Evolutionary conservation across 2,888 invertebrate genomes (phyloP), one percentile per base, ranked within the genome.

Genomic region (Habrosyne pyritoides): DNA sequence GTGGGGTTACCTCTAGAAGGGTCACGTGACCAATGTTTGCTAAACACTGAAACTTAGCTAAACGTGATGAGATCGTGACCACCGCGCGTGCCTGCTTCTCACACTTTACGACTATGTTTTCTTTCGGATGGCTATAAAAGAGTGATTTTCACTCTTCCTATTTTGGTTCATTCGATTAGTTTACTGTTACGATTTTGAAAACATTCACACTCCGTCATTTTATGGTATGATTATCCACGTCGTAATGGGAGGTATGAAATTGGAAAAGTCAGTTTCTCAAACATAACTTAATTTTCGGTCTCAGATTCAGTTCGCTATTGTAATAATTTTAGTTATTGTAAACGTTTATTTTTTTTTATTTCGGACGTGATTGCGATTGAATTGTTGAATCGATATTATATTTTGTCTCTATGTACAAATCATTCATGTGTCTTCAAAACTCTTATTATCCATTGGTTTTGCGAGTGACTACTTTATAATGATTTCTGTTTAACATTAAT

Each of bases 101-200:
- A 71, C 71, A 52, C 71, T 78, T 79, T 75, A 78, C 71, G 74
- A 73, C 60, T 62, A 49, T 69, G 77, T 80, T 81, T 78, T 73
- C 70, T 75, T 73, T 73, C 65, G 66, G 68, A 67, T 66, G 57
- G 65, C 67, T 55, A 63, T 74, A 64, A 71, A 70, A 55, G 60
- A 64, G 62, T 66, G 66, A 67, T 67, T 71, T 69, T 60, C 62
- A 63, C 60, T 64, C 57, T 57, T 60, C 65, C 64, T 57, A 67
- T 72, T 71, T 66, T 61, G 65, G 61, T 64, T 56, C 36, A 57
- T 42, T 26, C 46, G 24, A 24, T 53, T 53, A 26, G 46, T 46
- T 46, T 46, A 46, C 53, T 47, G 46, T 42, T 42, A 42, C 42
- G 42, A 42, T 42, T 42, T 42, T 18, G 42, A n/a, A 42, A 42